Evolutionary conservation across 2,888 invertebrate genomes (phyloP), one percentile per base, ranked within the genome.

Genomic region (Omphaloscelis lunosa): DNA sequence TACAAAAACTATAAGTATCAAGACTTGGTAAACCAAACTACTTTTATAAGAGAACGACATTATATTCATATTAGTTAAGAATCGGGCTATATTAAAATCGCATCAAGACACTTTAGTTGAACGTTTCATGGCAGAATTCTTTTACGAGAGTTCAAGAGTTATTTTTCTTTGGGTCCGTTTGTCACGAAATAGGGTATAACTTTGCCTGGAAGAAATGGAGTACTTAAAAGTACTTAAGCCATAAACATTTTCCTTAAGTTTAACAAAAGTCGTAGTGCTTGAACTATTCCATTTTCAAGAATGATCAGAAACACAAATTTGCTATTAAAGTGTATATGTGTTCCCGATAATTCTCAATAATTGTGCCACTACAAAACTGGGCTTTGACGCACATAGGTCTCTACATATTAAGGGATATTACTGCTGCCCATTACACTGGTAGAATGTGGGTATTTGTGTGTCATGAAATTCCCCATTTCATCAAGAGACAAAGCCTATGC

Each of bases 1-100:
- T 66, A 72, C 70, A 78, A 86, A 85, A 86, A 86, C 78, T 86
- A 79, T 59, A n/a, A n/a, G n/a, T n/a, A 77, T 62, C n/a, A 51
- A 73, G 79, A 59, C 34, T 80, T 73, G 62, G 75, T 77, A 79
- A 86, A 77, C 80, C 76, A 66, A 83, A 88, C 80, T 79, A 84
- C 56, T 85, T 82, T 59, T 51, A 68, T 72, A 80, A 79, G 39
- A 63, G 76, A 71, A 45, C 53, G 67, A 69, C 68, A 86, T 83
- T 79, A 84, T 82, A 76, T 77, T 82, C 63, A 61, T 75, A 83
- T 79, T 76, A 72, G 15, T 74, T 68, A 66, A 27, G 59, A 79
- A 74, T 72, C 61, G 34, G n/a, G 56, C 56, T 66, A 20, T 67
- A 82, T 84, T 77, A 77, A 85, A 85, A 77, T 77, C 72, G 27